Percentiles rank a stretch among this genome's conserved stretches.
phyloP scores from a whole-genome alignment of 2,888 invertebrate species.

The Sipunculus nudus region DNA sequence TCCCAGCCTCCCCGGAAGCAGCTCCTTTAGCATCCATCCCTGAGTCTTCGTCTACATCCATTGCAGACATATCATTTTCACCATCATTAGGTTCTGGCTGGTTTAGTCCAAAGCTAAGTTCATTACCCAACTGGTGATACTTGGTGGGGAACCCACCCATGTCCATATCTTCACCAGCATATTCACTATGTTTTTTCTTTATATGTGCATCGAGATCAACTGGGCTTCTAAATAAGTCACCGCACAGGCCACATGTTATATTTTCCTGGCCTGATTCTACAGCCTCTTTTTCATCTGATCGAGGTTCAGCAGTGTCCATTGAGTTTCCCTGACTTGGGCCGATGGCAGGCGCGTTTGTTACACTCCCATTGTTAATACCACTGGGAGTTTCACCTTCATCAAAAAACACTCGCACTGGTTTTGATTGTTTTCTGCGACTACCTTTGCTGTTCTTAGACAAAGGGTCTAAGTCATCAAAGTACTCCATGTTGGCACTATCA shows the following conservation, averaged over 20 bases:
- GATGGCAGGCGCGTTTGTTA: no score
- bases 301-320: no score
- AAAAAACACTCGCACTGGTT: constrained; percentile 49
- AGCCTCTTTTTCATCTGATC: no score
- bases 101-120: no score
- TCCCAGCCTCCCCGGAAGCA: no score
- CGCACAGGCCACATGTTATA: constrained; percentile 26
- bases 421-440: constrained; percentile 58
- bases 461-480: no score
- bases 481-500: no score
- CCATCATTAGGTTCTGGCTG: neutral
- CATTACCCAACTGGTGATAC: constrained; percentile 84
- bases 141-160: constrained; percentile 55
- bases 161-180: neutral
- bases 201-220: constrained; percentile 23
- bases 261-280: no score
- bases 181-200: constrained; percentile 7
- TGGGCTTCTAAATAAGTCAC: constrained; percentile 12
- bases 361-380: neutral
- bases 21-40: no score
- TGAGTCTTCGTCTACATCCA: neutral
- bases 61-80: neutral
- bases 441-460: constrained; percentile 17
- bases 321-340: no score
- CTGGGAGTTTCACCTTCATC: neutral